A percentile compares a stretch with the other conserved stretches of the same genome.
phyloP scores from a whole-genome alignment of 1,140 invertebrate species.

The Metaphire vulgaris region DNA sequence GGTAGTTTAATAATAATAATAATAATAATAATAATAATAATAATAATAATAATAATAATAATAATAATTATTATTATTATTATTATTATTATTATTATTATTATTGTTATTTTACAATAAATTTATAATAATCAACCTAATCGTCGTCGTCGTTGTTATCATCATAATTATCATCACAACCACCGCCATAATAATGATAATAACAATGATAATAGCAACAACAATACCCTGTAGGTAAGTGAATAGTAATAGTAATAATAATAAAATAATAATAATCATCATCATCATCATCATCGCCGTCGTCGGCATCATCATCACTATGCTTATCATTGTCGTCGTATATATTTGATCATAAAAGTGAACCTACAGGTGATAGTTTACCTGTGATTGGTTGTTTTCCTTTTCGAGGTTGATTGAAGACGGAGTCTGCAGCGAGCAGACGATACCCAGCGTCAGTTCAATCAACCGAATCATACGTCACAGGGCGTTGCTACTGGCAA shows the following conservation, averaged over 20 bases:
- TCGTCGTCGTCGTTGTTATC: not conserved
- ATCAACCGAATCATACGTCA: conserved; percentile 94
- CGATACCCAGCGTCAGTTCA: conserved; percentile 95
- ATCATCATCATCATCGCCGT: not conserved
- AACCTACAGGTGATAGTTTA: too few species aligned
- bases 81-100: not conserved
- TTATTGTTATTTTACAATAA: not conserved
- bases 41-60: not conserved
- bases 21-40: not conserved
- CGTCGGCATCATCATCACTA: not conserved
- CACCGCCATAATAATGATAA: too few species aligned
- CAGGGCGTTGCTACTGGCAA: conserved; percentile 31
- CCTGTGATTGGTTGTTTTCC: not conserved
- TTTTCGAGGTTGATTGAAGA: conserved; percentile 64
- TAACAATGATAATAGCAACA: too few species aligned
- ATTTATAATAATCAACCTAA: not conserved
- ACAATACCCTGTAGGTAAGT: too few species aligned
- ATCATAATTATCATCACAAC: not conserved
- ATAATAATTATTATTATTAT: not conserved
- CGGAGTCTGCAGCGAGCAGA: conserved; percentile 94
- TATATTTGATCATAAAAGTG: too few species aligned
- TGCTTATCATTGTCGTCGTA: not conserved
- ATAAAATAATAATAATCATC: not conserved
- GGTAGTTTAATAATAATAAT: conserved; percentile 57
- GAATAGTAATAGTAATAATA: too few species aligned